Conservation (phyloP, 2,113 vertebrate genomes). For the Oncorhynchus gorbuscha region DNA sequence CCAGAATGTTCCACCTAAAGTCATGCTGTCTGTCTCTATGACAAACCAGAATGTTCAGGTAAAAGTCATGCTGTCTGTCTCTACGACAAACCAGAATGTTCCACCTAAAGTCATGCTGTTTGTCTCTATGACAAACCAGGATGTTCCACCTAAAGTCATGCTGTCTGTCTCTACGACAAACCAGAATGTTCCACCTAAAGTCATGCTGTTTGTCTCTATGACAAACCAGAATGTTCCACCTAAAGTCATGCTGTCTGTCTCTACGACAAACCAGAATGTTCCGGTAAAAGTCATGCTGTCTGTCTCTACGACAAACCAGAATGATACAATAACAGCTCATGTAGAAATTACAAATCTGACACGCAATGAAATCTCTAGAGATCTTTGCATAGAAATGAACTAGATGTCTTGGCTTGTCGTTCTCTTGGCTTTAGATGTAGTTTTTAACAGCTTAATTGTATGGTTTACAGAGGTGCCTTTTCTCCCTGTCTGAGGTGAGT, state of each 20-base stretch:
- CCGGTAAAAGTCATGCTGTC: conserved; percentile 33
- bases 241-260: conserved; percentile 24
- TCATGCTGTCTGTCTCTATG: too few species aligned
- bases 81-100: not conserved
- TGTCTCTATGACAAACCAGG: conserved; percentile 27
- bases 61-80: too few species aligned
- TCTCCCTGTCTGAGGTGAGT: conserved; percentile 47
- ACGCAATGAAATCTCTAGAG: conserved; percentile 43
- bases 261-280: conserved; percentile 19
- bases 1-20: too few species aligned
- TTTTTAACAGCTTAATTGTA: conserved; percentile 60
- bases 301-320: conserved; percentile 6
- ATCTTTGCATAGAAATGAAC: conserved; percentile 12
- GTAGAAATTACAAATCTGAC: conserved; percentile 36
- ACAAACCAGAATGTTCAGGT: too few species aligned
- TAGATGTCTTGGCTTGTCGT: conserved; percentile 51
- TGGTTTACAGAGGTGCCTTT: conserved; percentile 54
- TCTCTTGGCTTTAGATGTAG: conserved; percentile 46
- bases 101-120: not conserved
- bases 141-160: not conserved
- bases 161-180: conserved; percentile 31
- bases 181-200: conserved; percentile 2
- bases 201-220: conserved; percentile 19
- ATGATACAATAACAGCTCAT: conserved; percentile 43
- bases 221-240: conserved; percentile 38